These are phyloP conservation scores for Cistogaster globosa DNA, from an alignment of 2,888 invertebrate species.

Conservation along the genomic window DNA sequence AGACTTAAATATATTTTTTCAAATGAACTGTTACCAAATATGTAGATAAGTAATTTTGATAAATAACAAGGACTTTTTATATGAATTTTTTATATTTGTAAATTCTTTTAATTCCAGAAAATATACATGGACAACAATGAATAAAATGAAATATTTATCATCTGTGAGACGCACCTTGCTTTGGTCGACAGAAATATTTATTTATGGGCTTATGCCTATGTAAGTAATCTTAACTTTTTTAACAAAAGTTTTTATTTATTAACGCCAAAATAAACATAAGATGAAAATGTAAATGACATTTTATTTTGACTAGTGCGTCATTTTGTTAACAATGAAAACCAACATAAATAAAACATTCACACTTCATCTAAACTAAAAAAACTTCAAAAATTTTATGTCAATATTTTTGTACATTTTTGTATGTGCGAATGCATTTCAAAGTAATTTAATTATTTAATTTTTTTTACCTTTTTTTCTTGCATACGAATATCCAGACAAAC, in stretches of 20 bases:
- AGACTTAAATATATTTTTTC: too few relatives aligned
- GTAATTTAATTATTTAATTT: not conserved
- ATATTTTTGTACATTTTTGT: too few relatives aligned
- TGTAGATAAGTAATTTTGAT: too few relatives aligned
- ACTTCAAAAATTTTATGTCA: not conserved
- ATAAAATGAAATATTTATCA: too few relatives aligned
- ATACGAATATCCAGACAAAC: not conserved
- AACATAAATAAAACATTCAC: constrained; percentile 37
- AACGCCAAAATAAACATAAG: constrained; percentile 62
- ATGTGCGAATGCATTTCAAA: not conserved
- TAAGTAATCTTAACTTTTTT: constrained; percentile 11
- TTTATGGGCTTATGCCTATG: too few relatives aligned
- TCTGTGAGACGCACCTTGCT: too few relatives aligned
- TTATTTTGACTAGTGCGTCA: constrained; percentile 72
- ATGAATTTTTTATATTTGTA: too few relatives aligned
- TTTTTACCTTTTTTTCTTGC: not conserved
- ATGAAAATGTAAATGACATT: constrained; percentile 71
- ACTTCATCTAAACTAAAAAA: not conserved
- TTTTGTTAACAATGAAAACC: constrained; percentile 49
- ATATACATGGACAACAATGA: too few relatives aligned
- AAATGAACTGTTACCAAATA: too few relatives aligned
- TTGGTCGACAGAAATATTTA: too few relatives aligned
- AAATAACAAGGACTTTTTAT: too few relatives aligned
- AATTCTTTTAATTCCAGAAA: too few relatives aligned
- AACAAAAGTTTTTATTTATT: constrained; percentile 50